phyloP scores from a whole-genome alignment of 2,113 vertebrate species.

The Ailuropoda melanoleuca region DNA sequence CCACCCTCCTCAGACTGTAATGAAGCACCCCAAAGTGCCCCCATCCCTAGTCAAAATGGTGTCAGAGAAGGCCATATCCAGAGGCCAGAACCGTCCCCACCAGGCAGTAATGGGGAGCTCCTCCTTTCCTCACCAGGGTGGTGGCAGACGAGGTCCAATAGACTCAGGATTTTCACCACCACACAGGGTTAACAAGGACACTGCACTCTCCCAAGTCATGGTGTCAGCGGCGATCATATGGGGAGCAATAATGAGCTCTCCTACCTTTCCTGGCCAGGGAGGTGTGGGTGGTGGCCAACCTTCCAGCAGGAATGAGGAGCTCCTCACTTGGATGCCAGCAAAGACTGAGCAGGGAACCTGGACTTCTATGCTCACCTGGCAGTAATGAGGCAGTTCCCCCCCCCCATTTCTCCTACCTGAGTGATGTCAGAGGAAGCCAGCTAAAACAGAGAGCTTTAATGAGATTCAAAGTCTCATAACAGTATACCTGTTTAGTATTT shows the following conservation, averaged over 20 bases:
- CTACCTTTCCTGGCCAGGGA: neutral
- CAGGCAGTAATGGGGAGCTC: neutral
- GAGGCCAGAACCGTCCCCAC: too few species aligned
- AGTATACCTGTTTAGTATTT: neutral
- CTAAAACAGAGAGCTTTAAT: neutral
- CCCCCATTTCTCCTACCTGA: neutral
- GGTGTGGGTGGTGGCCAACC: accelerated
- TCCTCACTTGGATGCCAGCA: neutral
- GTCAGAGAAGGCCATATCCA: neutral
- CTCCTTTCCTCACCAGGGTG: neutral
- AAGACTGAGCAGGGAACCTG: neutral
- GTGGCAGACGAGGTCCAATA: too few species aligned
- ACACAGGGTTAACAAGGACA: neutral
- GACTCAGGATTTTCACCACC: neutral
- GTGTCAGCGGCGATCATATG: neutral
- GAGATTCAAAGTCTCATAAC: neutral
- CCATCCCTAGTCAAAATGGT: neutral
- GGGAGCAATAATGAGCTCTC: too few species aligned
- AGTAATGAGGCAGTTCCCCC: neutral
- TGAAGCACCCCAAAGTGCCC: neutral
- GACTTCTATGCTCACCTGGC: neutral
- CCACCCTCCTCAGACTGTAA: neutral
- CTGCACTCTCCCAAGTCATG: neutral
- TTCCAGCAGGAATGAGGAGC: neutral
- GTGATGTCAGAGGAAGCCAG: neutral